These are phyloP conservation scores for Adelognathus sp. DNA, from an alignment of 2,888 invertebrate species.

Conservation along the genomic window DNA sequence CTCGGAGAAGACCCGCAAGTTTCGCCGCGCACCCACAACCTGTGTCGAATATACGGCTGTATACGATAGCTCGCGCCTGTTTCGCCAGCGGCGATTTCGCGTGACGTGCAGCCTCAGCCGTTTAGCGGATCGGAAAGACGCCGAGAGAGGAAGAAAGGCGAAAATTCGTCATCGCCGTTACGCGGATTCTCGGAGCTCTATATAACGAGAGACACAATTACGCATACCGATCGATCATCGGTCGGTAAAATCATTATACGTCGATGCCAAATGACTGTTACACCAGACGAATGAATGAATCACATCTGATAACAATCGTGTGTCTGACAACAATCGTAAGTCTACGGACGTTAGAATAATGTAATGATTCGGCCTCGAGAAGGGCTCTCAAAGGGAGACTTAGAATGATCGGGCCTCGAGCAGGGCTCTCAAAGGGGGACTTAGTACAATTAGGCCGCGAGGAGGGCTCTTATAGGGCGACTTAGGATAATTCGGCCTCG, in stretches of 20 bases:
- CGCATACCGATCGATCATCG: background rate
- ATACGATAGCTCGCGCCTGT: background rate
- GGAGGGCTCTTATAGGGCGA: too few relatives aligned
- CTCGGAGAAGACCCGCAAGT: constrained; percentile 66
- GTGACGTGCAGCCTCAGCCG: constrained; percentile 29
- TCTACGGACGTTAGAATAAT: too few relatives aligned
- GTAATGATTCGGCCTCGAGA: too few relatives aligned
- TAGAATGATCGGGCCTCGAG: too few relatives aligned
- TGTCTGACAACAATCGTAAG: too few relatives aligned
- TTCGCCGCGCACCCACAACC: constrained; percentile 43
- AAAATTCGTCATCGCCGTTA: constrained; percentile 3
- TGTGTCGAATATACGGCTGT: background rate
- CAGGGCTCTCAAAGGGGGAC: too few relatives aligned
- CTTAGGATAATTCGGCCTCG: too few relatives aligned
- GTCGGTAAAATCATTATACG: background rate
- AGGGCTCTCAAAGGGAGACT: too few relatives aligned
- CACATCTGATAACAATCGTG: background rate
- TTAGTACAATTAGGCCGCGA: too few relatives aligned
- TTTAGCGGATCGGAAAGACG: constrained; percentile 1
- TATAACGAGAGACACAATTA: background rate
- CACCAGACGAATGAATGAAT: background rate
- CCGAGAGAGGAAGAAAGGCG: background rate
- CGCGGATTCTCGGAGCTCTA: background rate
- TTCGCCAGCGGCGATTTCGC: constrained; percentile 43
- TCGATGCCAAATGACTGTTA: background rate